Base-by-base conservation (phyloP, 2,113 vertebrate genomes). In the Pteruthius melanotis region DNA sequence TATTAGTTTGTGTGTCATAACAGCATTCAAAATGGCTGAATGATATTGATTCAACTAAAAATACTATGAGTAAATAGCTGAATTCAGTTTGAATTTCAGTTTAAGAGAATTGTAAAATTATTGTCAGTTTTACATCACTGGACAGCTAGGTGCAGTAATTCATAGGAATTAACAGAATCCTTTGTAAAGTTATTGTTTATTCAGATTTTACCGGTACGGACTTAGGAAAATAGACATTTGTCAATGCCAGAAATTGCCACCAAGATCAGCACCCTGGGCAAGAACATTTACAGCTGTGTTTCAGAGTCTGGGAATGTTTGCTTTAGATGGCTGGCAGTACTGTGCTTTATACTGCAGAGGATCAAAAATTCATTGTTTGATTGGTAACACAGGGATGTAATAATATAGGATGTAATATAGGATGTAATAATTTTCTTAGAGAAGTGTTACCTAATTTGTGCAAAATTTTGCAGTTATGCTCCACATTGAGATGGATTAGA, bases 1-100 rank as follows among this genome's bases (percentile, higher is more conserved):
- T 49, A 16, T 76, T 37, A 52, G 20, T 89, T 91, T 82, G 71
- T 59, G 35, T 92, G 40, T 59, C 53, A 8, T 75, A 91, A 75
- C 33, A 75, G 44, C 53, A 79, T 94, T 93, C 89, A 95, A 95
- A 94, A 96, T 97, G 94, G 94, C 93, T 96, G 95, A 92, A 91
- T 81, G 24, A 26, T 93, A 82, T 75, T 79, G 91, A 93, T 84
- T 80, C 77, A 65, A 53, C 82, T 93, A 76, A 91, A 95, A 94
- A 87, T 75, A 35, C 39, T 74, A 7, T 10, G 17, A 52, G 21
- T 59, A 31, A 76, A 69, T 42, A 78, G 39, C 50, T 86, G 56
- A 89, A 86, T 89, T 77, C 13, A 65, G 30, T 90, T 90, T 39
- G 33, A 54, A 78, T 90, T 83, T 83, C 63, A 70, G 20, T 52